These are phyloP conservation scores for Podilymbus podiceps DNA, from an alignment of 2,113 vertebrate genomes.

Conservation along the genomic window DNA sequence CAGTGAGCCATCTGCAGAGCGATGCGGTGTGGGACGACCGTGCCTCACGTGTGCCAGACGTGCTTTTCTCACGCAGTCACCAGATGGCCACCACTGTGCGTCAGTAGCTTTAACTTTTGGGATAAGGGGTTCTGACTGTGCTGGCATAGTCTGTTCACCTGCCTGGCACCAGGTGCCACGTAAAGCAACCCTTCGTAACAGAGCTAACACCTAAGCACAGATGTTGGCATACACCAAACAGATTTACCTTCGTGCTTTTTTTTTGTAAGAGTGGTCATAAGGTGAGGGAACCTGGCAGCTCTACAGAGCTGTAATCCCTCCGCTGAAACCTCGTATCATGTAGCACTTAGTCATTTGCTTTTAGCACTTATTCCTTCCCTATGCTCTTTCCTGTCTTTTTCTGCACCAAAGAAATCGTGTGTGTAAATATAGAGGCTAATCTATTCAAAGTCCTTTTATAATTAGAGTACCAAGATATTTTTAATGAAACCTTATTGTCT, in stretches of 20 bases:
- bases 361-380: neutral
- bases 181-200: neutral
- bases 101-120: neutral
- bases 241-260: neutral
- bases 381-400: neutral
- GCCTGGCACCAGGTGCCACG: neutral
- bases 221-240: neutral
- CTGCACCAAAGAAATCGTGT: constrained; percentile 51
- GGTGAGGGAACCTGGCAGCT: neutral
- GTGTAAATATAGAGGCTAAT: neutral
- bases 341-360: neutral
- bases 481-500: neutral
- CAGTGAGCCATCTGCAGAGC: neutral
- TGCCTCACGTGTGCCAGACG: neutral
- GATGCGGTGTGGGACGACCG: neutral
- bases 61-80: neutral
- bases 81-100: neutral
- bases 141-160: neutral
- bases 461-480: constrained; percentile 4
- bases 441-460: constrained; percentile 36
- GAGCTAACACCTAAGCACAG: neutral
- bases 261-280: neutral
- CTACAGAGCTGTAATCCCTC: neutral
- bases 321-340: neutral
- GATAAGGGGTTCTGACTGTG: neutral